These are phyloP conservation scores for Diploptera punctata DNA, from an alignment of 2,888 invertebrate species.

Conservation along the genomic window DNA sequence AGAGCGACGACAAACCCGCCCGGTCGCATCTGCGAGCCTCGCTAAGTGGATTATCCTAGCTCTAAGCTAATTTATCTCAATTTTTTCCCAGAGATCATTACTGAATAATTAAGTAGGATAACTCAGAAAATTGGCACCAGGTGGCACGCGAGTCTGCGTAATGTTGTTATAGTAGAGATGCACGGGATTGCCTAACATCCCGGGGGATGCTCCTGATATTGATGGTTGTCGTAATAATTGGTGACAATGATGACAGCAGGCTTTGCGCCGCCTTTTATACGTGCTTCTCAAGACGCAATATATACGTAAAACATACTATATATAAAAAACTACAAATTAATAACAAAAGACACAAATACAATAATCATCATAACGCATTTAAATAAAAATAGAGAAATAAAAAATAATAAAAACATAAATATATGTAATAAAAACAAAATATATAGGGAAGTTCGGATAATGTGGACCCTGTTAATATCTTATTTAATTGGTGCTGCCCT, in stretches of 20 bases:
- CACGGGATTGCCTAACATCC: slow-evolving; percentile 20
- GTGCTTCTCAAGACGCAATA: background rate
- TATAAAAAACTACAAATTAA: too few species aligned
- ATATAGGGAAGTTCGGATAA: too few species aligned
- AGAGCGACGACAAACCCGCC: slow-evolving; percentile 2
- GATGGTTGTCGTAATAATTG: slow-evolving; percentile 35
- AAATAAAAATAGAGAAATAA: too few species aligned
- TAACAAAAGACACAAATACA: too few species aligned
- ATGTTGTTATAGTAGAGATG: background rate
- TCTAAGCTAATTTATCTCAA: slow-evolving; percentile 38
- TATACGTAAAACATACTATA: too few species aligned
- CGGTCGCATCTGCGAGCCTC: background rate
- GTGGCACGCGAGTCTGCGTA: slow-evolving; percentile 25
- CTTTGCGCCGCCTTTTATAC: background rate
- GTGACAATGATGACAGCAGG: slow-evolving; percentile 33
- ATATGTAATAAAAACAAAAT: too few species aligned
- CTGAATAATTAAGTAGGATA: slow-evolving; percentile 41
- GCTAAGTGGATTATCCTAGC: slow-evolving; percentile 16
- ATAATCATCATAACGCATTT: too few species aligned
- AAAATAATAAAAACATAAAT: too few species aligned
- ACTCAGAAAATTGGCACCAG: slow-evolving; percentile 35
- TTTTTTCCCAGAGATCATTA: slow-evolving; percentile 39
- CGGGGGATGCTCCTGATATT: slow-evolving; percentile 27
- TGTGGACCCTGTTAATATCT: too few species aligned
- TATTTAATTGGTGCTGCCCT: too few species aligned